phyloP scores from a whole-genome alignment of 1,140 invertebrate genomes.

The Camponotus pennsylvanicus region DNA sequence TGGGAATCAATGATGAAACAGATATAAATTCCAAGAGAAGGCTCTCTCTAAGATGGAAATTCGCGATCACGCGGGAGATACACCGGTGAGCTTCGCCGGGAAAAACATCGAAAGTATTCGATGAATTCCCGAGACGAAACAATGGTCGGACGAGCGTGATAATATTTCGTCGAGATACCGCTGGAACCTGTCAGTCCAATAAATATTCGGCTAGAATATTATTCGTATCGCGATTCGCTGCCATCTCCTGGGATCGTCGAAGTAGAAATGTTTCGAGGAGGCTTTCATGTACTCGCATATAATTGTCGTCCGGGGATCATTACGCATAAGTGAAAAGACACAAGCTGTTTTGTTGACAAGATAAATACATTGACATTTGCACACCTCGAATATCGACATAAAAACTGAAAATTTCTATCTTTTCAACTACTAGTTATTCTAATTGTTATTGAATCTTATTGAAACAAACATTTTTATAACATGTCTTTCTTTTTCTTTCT shows the following conservation, averaged over 20 bases:
- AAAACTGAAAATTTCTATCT: neutral
- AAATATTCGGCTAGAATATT: slow-evolving; percentile 46
- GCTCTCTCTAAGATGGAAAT: slow-evolving; percentile 31
- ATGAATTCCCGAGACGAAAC: slow-evolving; percentile 1
- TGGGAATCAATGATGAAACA: slow-evolving; percentile 4
- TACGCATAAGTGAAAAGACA: neutral
- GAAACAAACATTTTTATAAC: neutral
- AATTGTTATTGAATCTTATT: neutral
- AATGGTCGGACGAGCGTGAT: slow-evolving; percentile 25
- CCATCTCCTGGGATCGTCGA: slow-evolving; percentile 12
- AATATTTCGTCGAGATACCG: slow-evolving; percentile 25
- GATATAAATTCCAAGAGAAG: slow-evolving; percentile 3
- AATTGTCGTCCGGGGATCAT: slow-evolving; percentile 37
- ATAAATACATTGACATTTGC: slow-evolving; percentile 4
- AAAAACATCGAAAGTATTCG: slow-evolving; percentile 30
- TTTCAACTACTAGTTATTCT: neutral
- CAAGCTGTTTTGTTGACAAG: neutral
- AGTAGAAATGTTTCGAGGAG: neutral
- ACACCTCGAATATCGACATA: slow-evolving; percentile 4
- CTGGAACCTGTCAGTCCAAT: slow-evolving; percentile 18
- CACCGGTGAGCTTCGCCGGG: no score
- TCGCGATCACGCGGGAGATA: slow-evolving; percentile 6
- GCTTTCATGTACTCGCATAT: slow-evolving; percentile 23
- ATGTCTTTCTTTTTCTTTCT: no score
- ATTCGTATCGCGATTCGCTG: slow-evolving; percentile 41